phyloP scores from a whole-genome alignment of 2,888 invertebrate species.

The Cheilosia vulpina region DNA sequence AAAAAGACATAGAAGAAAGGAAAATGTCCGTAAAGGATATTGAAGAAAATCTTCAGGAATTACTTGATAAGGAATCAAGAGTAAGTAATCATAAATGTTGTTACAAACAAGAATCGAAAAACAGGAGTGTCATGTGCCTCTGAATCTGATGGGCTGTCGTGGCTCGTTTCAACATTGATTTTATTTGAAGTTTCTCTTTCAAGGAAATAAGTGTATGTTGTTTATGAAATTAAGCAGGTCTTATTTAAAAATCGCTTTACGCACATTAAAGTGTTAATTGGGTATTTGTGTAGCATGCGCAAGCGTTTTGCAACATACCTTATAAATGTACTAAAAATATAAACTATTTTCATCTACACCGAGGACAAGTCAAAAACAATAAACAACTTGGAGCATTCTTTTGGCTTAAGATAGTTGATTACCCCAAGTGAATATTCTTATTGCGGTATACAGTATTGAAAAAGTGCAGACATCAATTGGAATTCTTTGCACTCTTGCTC shows the following conservation, averaged over 20 bases:
- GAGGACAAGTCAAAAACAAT: conserved; percentile 49
- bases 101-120: background rate
- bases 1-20: conserved; percentile 41
- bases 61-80: conserved; percentile 80
- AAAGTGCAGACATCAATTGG: conserved; percentile 27
- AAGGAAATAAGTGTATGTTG: conserved; percentile 13
- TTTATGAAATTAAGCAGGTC: conserved; percentile 30
- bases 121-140: background rate
- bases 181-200: conserved; percentile 15
- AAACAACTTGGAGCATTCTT: conserved; percentile 16
- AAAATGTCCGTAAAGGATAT: conserved; percentile 80
- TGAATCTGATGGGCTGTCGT: background rate
- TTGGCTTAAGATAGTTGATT: conserved; percentile 43
- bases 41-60: conserved; percentile 80
- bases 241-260: conserved; percentile 23
- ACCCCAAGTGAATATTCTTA: conserved; percentile 31
- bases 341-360: conserved; percentile 15
- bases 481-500: conserved; percentile 4
- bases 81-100: conserved; percentile 76
- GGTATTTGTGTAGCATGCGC: conserved; percentile 7
- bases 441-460: conserved; percentile 20
- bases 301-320: conserved; percentile 3
- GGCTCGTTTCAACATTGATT: background rate
- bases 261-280: conserved; percentile 23
- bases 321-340: conserved; percentile 37